Base-by-base conservation (phyloP, 2,797 vertebrate species). In the Antrozous pallidus region DNA sequence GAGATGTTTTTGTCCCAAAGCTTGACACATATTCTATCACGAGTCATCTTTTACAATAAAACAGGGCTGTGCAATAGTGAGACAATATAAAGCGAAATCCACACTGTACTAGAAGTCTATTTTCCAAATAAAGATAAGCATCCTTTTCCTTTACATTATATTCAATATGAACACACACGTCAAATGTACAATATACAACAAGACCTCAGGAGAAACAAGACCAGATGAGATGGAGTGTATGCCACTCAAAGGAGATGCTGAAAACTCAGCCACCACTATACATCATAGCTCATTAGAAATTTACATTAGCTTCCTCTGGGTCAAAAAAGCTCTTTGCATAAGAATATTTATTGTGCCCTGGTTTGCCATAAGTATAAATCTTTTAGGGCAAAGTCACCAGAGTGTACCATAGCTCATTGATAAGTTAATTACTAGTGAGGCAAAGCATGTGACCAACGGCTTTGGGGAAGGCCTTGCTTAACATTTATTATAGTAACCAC, bases 341-440 rank as follows among this genome's bases (percentile, higher is more conserved):
- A 49, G 47, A 96, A 93, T 96, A 96, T 82, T 85, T 94, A 96
- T 80, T 0, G 0, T 74, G 51, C 91, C 73, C 91, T 83, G 14
- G 40, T 83, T 80, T 82, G 67, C 33, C 38, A 17, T 88, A 88
- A 81, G 63, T 93, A 95, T 96, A 95, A 96, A 95, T 97, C 95
- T 94, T 96, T 61, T 47, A 67, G 12, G 78, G 38, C 91, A 96
- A 94, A 51, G 67, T 90, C 84, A 88, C 58, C 31, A 83, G 63
- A 73, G 73, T 90, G 74, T 80, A 81, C 77, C 51, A 94, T 75
- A 71, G 65, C 85, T 96, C 89, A 94, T 1, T 83, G 93, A 77
- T 95, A 94, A 94, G 63, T 90, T 96, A 94, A 97, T 97, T 95
- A 91, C 87, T 93, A 74, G 80, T 49, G 74, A 93, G 83, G 70